Base-by-base conservation (phyloP, 2,797 vertebrate species). In the Melanotaenia pygmaea region DNA sequence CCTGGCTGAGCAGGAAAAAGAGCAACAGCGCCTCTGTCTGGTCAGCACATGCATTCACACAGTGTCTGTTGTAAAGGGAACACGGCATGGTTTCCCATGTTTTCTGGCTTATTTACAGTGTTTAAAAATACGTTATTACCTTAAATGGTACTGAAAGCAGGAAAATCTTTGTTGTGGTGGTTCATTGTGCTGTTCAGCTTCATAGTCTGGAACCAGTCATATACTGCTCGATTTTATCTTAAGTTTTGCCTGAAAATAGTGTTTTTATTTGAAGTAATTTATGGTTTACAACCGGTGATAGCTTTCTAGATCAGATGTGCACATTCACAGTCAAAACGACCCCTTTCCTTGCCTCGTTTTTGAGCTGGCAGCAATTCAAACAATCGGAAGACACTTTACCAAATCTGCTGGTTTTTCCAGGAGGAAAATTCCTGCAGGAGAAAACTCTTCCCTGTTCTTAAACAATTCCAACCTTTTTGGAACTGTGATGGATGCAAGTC, bases 1-100 rank as follows among this genome's bases (percentile, higher is more conserved):
- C 54, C 94, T 97, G 71, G 96, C 95, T 20, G 96, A 98, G 81
- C 97, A 99, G 82, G 96, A 97, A 84, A 93, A 92, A 73, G 97
- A 98, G 56, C 96, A 99, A 81, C 95, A 96, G 81, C 91, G 89
- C 84, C 51, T 97, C 81, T 86, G 90, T 22, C 94, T 95, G 96
- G 97, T 98, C 64, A 92, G 93, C 3, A 56, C 4, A 1, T 24
- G 7, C 11, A 77, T 73, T 73, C 24, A 67, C 79, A 83, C 26
- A 69, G 12, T 20, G 22, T 30, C 26, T 14, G 6, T 16, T 26
- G 26, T 14, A 10, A 24, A 26, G 8, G 22, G 18, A 4, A 6
- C 5, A 45, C 8, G 18, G 43, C 43, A 45, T 2, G 6, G 7
- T n/a, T 50, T 50, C 3, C 45, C 45, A n/a, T n/a, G 20, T 13